A percentile compares a stretch with the other conserved stretches of the same genome.
phyloP scores from a whole-genome alignment of 2,888 invertebrate species.

The Anorthoa munda region DNA sequence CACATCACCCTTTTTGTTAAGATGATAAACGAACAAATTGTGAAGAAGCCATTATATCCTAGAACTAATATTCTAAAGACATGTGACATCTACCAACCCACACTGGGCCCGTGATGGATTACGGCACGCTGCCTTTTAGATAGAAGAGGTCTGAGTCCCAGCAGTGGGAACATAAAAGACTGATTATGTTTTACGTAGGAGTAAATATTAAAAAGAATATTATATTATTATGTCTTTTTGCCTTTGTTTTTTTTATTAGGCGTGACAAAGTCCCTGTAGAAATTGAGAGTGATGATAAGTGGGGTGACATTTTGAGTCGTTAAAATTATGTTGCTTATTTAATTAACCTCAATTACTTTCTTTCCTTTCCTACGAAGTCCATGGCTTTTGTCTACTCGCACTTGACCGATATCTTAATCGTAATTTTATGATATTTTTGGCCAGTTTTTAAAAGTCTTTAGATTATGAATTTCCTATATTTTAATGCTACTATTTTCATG shows the following conservation, averaged over 20 bases:
- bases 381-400: background rate
- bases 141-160: slow-evolving; percentile 3
- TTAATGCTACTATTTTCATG: background rate
- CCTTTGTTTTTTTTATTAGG: background rate
- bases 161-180: slow-evolving; percentile 15
- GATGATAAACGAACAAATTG: background rate
- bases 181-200: background rate
- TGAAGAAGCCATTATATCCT: background rate
- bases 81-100: background rate
- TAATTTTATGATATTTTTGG: background rate
- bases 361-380: background rate
- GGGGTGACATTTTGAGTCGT: background rate
- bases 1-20: background rate
- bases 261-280: background rate
- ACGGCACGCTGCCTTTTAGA: background rate
- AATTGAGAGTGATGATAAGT: slow-evolving; percentile 18
- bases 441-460: background rate
- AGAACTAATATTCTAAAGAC: slow-evolving; percentile 12
- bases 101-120: slow-evolving; percentile 14
- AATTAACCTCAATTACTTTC: slow-evolving; percentile 10
- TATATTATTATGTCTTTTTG: background rate
- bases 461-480: background rate
- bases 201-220: slow-evolving; percentile 14
- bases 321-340: slow-evolving; percentile 2
- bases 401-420: background rate